Percentiles rank a stretch among this genome's conserved stretches.
Conservation (phyloP, 1,140 invertebrate genomes). For the Aethina tumida region DNA sequence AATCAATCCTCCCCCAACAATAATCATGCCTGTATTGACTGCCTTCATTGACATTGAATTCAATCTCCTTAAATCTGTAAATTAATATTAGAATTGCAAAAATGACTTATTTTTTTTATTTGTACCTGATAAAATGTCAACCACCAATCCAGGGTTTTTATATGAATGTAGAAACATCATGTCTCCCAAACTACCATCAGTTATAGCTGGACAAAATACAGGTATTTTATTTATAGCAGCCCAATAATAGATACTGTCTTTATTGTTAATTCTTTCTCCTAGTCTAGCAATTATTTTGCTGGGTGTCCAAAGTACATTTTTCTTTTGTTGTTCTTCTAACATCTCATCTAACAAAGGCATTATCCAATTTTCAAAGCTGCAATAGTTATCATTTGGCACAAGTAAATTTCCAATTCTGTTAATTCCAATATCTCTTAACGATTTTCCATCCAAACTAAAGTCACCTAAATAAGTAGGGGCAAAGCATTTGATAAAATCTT, state of each 20-base stretch:
- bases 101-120: background rate
- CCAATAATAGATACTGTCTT: constrained; percentile 96
- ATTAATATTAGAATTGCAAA: constrained; percentile 2
- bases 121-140: constrained; percentile 86
- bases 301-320: constrained; percentile 80
- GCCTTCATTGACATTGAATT: constrained; percentile 96
- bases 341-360: constrained; percentile 90
- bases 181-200: constrained; percentile 96
- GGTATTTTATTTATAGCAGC: constrained; percentile 96
- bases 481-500: constrained; percentile 98
- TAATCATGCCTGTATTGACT: constrained; percentile 89
- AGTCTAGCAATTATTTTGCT: constrained; percentile 76
- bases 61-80: constrained; percentile 71
- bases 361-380: constrained; percentile 96
- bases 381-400: constrained; percentile 98
- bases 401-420: constrained; percentile 97
- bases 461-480: constrained; percentile 88
- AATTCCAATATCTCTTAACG: constrained; percentile 76
- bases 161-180: constrained; percentile 99
- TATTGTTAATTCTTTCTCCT: constrained; percentile 85
- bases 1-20: constrained; percentile 92
- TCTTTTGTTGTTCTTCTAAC: constrained; percentile 76
- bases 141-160: constrained; percentile 78
- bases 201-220: constrained; percentile 94
- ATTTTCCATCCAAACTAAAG: constrained; percentile 73